Evolutionary conservation across 2,797 vertebrate genomes (phyloP).

Genomic region (Triplophysa bombifrons): DNA sequence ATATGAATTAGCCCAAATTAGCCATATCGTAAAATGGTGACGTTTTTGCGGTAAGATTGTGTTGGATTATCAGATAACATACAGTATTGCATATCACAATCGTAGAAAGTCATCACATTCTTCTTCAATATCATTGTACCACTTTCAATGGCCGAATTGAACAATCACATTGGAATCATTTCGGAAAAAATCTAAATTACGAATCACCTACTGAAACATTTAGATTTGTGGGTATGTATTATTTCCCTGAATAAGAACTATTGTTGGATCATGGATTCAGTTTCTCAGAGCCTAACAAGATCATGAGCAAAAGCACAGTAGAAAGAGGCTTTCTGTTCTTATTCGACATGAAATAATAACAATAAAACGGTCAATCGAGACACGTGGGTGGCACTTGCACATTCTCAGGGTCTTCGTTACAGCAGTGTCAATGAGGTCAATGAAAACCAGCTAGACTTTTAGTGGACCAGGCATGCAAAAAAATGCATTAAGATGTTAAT

Average conservation of each 20-base stretch:
- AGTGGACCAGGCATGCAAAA: conserved; percentile 77
- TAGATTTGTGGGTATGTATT: not conserved
- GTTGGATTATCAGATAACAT: no score
- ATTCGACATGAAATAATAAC: conserved; percentile 44
- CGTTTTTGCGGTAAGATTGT: no score
- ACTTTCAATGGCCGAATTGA: not conserved
- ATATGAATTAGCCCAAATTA: no score
- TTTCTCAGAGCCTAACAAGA: conserved; percentile 44
- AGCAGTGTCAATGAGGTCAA: conserved; percentile 58
- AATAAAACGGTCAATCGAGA: conserved; percentile 42
- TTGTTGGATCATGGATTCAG: not conserved
- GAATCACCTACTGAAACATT: not conserved
- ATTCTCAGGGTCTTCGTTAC: conserved; percentile 38
- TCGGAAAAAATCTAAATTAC: not conserved
- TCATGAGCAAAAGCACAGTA: conserved; percentile 56
- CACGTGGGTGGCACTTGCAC: conserved; percentile 30
- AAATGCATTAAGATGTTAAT: conserved; percentile 68
- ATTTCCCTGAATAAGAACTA: not conserved
- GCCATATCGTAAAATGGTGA: no score
- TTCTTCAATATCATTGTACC: no score
- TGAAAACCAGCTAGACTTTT: conserved; percentile 69
- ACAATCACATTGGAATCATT: not conserved
- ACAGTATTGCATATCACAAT: no score
- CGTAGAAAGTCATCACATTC: no score
- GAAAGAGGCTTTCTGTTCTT: conserved; percentile 38